Conservation (phyloP, 2,113 vertebrate species). For the Heterotilapia buettikoferi region DNA sequence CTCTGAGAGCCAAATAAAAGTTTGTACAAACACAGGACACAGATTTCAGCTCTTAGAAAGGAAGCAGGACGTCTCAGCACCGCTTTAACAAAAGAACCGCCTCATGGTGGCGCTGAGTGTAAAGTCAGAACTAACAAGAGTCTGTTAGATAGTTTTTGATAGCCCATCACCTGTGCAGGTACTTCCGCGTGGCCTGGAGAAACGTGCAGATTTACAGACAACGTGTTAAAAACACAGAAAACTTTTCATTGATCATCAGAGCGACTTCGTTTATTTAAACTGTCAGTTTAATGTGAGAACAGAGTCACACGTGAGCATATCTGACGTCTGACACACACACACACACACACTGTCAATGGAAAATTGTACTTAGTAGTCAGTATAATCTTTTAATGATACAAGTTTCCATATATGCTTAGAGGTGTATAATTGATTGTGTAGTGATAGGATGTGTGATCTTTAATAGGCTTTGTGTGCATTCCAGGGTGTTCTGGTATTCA, state of each 20-base stretch:
- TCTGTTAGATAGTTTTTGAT: neutral
- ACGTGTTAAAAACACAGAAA: too few species aligned
- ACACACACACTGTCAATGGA: too few species aligned
- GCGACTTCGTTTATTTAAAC: neutral
- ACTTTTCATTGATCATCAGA: neutral
- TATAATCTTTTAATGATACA: too few species aligned
- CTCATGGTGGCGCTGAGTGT: neutral
- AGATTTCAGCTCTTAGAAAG: neutral
- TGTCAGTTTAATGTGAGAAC: neutral
- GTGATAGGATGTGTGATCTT: too few species aligned
- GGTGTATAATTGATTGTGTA: too few species aligned
- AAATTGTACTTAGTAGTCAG: too few species aligned
- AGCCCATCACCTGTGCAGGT: neutral
- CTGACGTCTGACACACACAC: neutral
- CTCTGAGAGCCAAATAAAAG: neutral
- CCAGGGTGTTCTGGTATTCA: too few species aligned
- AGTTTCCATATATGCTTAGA: too few species aligned
- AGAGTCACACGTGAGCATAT: neutral
- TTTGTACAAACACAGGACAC: neutral
- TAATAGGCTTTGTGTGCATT: too few species aligned
- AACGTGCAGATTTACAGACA: neutral
- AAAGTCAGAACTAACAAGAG: neutral
- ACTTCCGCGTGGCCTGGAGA: neutral
- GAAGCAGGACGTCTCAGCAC: neutral
- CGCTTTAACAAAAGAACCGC: neutral